Conservation (phyloP, 2,888 invertebrate species). For the Caenorhabditis afra region DNA sequence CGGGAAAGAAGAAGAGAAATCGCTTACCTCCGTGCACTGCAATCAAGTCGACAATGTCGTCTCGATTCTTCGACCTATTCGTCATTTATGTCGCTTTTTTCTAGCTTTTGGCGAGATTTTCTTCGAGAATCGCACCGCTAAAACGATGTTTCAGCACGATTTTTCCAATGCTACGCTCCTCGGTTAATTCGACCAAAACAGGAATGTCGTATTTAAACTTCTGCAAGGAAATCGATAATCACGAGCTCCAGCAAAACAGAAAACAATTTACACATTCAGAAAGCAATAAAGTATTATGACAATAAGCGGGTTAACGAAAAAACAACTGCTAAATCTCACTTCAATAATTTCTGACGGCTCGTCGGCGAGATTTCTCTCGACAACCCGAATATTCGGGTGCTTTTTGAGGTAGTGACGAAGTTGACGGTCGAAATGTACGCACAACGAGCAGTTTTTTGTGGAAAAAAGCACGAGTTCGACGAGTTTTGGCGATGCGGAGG, state of each 20-base stretch:
- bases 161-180: slow-evolving; percentile 64
- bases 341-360: slow-evolving; percentile 54
- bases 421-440: slow-evolving; percentile 67
- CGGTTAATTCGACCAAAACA: slow-evolving; percentile 80
- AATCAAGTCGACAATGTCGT: slow-evolving; percentile 82
- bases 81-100: slow-evolving; percentile 17
- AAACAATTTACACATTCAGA: background rate
- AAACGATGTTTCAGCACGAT: slow-evolving; percentile 81
- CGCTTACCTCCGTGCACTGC: slow-evolving; percentile 91
- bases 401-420: slow-evolving; percentile 58
- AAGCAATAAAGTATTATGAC: too few relatives aligned
- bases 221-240: slow-evolving; percentile 68
- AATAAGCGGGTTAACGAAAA: background rate
- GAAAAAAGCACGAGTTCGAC: slow-evolving; percentile 60
- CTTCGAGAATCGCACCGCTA: slow-evolving; percentile 70
- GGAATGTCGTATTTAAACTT: slow-evolving; percentile 82
- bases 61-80: slow-evolving; percentile 74
- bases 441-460: slow-evolving; percentile 64
- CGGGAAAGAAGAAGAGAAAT: slow-evolving; percentile 80
- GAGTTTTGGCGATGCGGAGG: slow-evolving; percentile 30
- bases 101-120: slow-evolving; percentile 40
- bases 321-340: slow-evolving; percentile 65
- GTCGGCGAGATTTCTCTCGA: slow-evolving; percentile 48
- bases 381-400: slow-evolving; percentile 48
- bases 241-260: slow-evolving; percentile 66